A percentile compares a stretch with the other conserved stretches of the same genome.
phyloP scores from a whole-genome alignment of 2,888 invertebrate genomes.

The Globia sparganii region DNA sequence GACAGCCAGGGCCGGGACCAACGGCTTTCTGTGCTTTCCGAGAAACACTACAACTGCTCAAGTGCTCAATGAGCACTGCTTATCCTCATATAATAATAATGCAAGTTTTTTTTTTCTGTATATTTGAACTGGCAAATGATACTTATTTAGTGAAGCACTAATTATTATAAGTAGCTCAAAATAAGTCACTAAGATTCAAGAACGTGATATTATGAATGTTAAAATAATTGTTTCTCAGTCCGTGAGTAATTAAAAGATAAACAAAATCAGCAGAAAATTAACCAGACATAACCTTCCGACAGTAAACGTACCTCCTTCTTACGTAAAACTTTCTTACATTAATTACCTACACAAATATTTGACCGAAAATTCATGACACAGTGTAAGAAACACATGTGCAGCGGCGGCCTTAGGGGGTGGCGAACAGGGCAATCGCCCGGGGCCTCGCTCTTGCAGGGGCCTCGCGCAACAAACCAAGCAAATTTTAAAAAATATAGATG shows the following conservation, averaged over 20 bases:
- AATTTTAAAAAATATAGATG: no score
- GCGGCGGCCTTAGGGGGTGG: no score
- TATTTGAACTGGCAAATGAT: no score
- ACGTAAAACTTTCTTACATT: constrained; percentile 36
- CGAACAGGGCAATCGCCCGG: no score
- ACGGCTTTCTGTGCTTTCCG: no score
- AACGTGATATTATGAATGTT: constrained; percentile 32
- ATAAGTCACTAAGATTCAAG: constrained; percentile 5
- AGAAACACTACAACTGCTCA: no score
- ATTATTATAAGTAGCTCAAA: background rate
- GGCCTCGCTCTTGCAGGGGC: no score
- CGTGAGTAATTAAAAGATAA: constrained; percentile 19
- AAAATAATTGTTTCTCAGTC: constrained; percentile 15
- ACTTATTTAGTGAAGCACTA: background rate
- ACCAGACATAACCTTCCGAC: constrained; percentile 40
- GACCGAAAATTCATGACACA: constrained; percentile 7
- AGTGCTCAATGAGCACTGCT: no score
- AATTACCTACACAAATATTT: constrained; percentile 35
- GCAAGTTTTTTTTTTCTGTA: no score
- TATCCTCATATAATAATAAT: background rate
- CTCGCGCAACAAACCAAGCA: no score
- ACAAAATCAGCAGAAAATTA: constrained; percentile 11
- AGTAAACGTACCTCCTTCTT: constrained; percentile 28
- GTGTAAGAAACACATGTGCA: constrained; percentile 27
- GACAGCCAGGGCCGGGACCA: no score